Evolutionary conservation across 2,888 invertebrate genomes (phyloP).

Genomic region (Agonopterix heracliana): DNA sequence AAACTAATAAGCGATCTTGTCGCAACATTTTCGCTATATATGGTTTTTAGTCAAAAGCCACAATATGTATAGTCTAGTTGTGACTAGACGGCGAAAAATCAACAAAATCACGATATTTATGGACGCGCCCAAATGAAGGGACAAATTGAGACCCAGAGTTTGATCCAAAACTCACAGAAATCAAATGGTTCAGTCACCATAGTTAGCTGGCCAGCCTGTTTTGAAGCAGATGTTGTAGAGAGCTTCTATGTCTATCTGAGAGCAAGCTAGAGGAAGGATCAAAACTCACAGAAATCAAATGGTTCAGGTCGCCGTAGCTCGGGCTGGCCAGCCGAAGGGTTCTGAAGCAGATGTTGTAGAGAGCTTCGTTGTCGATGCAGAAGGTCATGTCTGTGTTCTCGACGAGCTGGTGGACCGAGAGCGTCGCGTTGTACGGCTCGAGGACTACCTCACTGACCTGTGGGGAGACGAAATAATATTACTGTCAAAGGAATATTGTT

Average conservation of each 20-base stretch:
- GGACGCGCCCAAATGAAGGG: no score
- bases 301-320: conserved; percentile 88
- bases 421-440: conserved; percentile 87
- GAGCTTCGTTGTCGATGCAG: conserved; percentile 87
- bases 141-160: no score
- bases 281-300: conserved; percentile 79
- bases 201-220: conserved; percentile 84
- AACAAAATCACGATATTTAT: no score
- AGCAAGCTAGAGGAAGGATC: no score
- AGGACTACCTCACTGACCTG: conserved; percentile 82
- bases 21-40: no score
- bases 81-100: no score
- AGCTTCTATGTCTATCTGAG: conserved; percentile 83
- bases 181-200: conserved; percentile 88
- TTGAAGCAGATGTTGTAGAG: conserved; percentile 88
- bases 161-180: conserved; percentile 77
- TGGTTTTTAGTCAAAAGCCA: no score
- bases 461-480: neutral
- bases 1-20: no score
- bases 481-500: neutral
- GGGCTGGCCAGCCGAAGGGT: conserved; percentile 83
- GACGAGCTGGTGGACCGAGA: conserved; percentile 84
- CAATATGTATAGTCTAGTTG: no score
- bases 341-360: conserved; percentile 88
- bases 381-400: conserved; percentile 87